Percentiles rank a stretch among this genome's conserved stretches.
These are phyloP conservation scores for Ramphastos sulfuratus DNA, from an alignment of 2,113 vertebrate species.

Conservation along the genomic window DNA sequence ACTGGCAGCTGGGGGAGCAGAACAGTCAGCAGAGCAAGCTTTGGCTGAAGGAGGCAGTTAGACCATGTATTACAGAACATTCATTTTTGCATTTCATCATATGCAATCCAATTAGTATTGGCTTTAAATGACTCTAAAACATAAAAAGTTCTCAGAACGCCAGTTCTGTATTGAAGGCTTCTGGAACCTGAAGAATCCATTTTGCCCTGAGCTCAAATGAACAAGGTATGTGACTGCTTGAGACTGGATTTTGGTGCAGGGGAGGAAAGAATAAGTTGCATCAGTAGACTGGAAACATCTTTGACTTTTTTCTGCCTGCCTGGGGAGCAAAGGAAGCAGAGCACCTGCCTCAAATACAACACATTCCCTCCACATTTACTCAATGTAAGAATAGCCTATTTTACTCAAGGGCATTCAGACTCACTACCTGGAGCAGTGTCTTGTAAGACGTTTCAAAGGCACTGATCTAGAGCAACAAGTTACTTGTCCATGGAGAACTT, in stretches of 20 bases:
- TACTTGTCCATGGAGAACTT: background rate
- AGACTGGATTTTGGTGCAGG: background rate
- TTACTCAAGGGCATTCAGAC: fast-evolving
- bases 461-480: background rate
- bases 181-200: background rate
- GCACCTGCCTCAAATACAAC: background rate
- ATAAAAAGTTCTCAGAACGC: background rate
- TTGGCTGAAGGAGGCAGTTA: background rate
- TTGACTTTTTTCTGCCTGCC: background rate
- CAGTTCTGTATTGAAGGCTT: background rate
- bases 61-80: background rate
- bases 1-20: background rate
- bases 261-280: background rate
- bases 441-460: background rate
- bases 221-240: background rate
- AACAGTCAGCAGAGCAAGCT: background rate
- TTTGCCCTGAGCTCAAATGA: background rate
- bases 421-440: background rate
- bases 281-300: background rate
- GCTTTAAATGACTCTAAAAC: background rate
- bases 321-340: background rate
- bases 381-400: fast-evolving
- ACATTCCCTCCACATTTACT: background rate
- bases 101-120: background rate
- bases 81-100: background rate